These are phyloP conservation scores for Catharus minimus DNA, from an alignment of 2,113 vertebrate genomes.

Conservation along the genomic window DNA sequence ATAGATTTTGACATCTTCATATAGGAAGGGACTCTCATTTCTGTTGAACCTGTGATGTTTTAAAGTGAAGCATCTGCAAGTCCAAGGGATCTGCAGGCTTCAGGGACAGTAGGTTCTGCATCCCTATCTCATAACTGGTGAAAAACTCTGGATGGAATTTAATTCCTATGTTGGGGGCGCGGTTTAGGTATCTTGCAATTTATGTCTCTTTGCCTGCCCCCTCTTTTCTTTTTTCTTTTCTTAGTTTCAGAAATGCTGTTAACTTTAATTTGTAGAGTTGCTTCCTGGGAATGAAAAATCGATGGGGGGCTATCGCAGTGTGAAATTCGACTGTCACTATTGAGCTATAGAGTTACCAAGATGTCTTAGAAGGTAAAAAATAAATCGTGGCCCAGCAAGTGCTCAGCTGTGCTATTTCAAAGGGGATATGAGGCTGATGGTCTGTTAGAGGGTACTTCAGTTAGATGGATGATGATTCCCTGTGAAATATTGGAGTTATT, in stretches of 20 bases:
- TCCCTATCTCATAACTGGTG: neutral
- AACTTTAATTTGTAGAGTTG: slow-evolving; percentile 75
- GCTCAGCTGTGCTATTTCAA: slow-evolving; percentile 73
- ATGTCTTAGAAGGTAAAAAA: slow-evolving; percentile 72
- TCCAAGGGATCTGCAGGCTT: neutral
- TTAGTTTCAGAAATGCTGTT: slow-evolving; percentile 72
- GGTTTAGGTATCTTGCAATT: neutral
- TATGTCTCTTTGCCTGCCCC: neutral
- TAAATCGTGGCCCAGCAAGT: slow-evolving; percentile 67
- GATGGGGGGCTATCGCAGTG: slow-evolving; percentile 73
- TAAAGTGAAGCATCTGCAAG: neutral
- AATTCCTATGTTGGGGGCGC: rapidly evolving
- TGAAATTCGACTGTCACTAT: slow-evolving; percentile 73
- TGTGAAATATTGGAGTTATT: slow-evolving; percentile 68
- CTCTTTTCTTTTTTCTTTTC: neutral
- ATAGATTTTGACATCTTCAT: neutral
- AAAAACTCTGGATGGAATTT: neutral
- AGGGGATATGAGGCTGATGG: slow-evolving; percentile 71
- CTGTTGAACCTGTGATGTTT: neutral
- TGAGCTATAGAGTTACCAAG: slow-evolving; percentile 74
- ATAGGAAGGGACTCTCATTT: neutral
- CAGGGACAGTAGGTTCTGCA: neutral
- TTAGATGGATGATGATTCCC: slow-evolving; percentile 73
- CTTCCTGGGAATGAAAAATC: slow-evolving; percentile 73
- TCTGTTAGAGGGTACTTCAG: slow-evolving; percentile 71